These are phyloP conservation scores for Dioctria rufipes DNA, from an alignment of 2,888 invertebrate genomes.

Conservation along the genomic window DNA sequence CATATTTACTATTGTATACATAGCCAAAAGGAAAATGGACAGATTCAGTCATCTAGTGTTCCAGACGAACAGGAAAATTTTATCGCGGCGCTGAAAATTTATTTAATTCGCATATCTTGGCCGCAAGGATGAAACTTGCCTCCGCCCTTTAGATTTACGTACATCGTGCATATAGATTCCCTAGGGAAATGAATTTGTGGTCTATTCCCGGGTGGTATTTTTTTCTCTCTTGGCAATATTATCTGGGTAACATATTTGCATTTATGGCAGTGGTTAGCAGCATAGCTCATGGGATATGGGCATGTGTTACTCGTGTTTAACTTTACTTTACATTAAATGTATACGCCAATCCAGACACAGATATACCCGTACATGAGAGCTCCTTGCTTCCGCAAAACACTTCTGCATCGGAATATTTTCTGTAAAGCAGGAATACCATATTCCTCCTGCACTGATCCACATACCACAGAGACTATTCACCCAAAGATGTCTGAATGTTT, in stretches of 20 bases:
- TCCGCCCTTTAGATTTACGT: constrained; percentile 19
- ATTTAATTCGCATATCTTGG: constrained; percentile 56
- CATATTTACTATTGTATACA: neutral
- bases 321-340: neutral
- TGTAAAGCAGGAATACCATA: neutral
- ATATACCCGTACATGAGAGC: neutral
- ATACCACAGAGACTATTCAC: neutral
- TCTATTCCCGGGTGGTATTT: constrained; percentile 18
- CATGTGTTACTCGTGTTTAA: neutral
- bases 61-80: constrained; percentile 14
- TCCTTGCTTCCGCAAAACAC: neutral
- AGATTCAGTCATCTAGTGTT: neutral
- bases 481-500: neutral
- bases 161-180: neutral
- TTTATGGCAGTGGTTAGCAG: constrained; percentile 19
- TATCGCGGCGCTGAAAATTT: constrained; percentile 54
- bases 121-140: constrained; percentile 33
- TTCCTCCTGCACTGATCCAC: too few relatives aligned
- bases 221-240: constrained; percentile 31
- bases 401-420: neutral
- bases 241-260: constrained; percentile 40
- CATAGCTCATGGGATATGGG: neutral
- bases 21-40: neutral
- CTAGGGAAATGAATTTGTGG: constrained; percentile 38
- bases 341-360: neutral